Conservation (phyloP, 2,113 vertebrate species). For the Rhombomys opimus region DNA sequence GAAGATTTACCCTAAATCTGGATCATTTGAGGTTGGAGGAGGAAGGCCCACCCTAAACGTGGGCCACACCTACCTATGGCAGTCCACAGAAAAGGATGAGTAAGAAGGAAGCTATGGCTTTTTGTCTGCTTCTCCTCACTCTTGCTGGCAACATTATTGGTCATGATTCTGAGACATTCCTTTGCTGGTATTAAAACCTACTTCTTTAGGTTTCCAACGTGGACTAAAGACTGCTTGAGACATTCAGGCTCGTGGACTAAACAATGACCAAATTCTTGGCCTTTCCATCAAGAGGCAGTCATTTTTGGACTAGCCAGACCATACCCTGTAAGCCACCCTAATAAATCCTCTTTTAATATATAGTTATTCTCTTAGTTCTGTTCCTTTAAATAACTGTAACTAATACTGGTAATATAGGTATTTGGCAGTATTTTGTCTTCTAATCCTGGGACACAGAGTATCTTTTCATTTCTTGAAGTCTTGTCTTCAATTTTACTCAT, state of each 20-base stretch:
- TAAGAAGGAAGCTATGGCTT: neutral
- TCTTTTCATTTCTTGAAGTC: neutral
- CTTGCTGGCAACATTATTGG: neutral
- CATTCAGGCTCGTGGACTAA: neutral
- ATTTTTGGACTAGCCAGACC: neutral
- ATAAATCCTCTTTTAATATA: neutral
- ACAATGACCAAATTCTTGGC: neutral
- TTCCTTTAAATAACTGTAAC: neutral
- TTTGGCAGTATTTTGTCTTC: neutral
- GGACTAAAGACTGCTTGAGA: neutral
- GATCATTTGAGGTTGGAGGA: neutral
- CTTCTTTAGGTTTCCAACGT: neutral
- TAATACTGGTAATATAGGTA: neutral
- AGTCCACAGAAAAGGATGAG: neutral
- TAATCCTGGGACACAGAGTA: neutral
- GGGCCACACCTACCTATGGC: neutral
- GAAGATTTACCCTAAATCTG: neutral
- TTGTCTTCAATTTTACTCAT: neutral
- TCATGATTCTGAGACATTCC: neutral
- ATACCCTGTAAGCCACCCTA: neutral
- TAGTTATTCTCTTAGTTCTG: neutral
- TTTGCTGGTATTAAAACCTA: neutral
- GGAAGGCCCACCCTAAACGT: neutral
- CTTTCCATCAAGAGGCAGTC: neutral
- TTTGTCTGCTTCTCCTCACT: neutral